phyloP scores from a whole-genome alignment of 37 sponge, comb jelly and placozoan genomes.

The Corticium candelabrum region DNA sequence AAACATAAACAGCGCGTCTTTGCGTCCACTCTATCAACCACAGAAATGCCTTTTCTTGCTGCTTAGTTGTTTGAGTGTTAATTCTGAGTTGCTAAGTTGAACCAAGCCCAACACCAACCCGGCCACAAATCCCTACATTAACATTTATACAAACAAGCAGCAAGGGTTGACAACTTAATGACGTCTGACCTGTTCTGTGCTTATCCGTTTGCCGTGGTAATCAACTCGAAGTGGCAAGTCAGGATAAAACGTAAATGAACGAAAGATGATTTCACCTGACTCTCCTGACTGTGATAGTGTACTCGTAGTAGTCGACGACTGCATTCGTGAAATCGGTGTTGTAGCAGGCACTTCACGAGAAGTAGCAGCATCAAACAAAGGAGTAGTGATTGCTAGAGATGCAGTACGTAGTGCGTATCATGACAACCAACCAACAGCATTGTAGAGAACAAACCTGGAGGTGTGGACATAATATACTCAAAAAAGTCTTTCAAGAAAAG shows the following conservation, averaged over 20 bases:
- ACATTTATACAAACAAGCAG: too few species aligned
- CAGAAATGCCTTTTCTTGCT: constrained; percentile 54
- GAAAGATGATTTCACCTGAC: too few species aligned
- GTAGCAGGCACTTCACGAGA: too few species aligned
- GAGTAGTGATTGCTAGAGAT: too few species aligned
- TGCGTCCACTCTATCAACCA: constrained; percentile 20
- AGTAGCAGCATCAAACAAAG: too few species aligned
- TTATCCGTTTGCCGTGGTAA: constrained; percentile 73
- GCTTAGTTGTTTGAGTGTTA: constrained; percentile 59
- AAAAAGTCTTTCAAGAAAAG: constrained; percentile 71
- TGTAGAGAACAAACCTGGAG: not conserved
- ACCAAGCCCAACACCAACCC: constrained; percentile 72
- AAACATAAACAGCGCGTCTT: too few species aligned
- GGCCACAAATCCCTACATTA: constrained; percentile 55
- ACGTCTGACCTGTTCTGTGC: constrained; percentile 45
- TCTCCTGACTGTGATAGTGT: too few species aligned
- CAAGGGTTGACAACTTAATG: too few species aligned
- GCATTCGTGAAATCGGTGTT: too few species aligned
- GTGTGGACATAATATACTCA: constrained; percentile 11
- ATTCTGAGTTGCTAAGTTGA: constrained; percentile 78
- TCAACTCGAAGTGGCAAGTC: constrained; percentile 83
- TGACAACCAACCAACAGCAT: too few species aligned
- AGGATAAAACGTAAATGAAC: constrained; percentile 75
- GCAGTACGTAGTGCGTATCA: too few species aligned
- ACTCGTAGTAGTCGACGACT: too few species aligned